Evolutionary conservation across 1,140 invertebrate species (phyloP), one percentile per base, ranked within the genome.

Genomic region (Alviniconcha marisindica): DNA sequence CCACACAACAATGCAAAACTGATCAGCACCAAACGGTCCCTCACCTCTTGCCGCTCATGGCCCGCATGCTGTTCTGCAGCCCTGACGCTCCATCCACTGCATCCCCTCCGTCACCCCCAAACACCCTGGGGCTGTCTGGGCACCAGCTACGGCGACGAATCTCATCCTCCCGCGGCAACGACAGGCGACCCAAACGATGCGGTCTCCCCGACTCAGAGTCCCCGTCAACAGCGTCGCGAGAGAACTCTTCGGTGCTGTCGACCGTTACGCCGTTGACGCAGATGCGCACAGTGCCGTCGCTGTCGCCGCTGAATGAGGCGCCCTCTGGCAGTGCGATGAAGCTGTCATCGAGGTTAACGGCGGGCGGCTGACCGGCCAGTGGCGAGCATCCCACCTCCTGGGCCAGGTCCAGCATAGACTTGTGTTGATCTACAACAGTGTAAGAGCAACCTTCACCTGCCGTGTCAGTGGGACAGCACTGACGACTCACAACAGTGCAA

Each of bases 181-280:
- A 38, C 44, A 76, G n/a, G 18, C 73, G 40, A 24, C 73, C 73
- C 28, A 42, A 48, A 24, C 71, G 63, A 18, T 60, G 51, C 36
- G 71, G 77, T 7, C 63, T 71, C 36, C 38, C 69, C 5, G 69
- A 18, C 69, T 36, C 69, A 21, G 24, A 33, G 36, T 36, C 28
- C 31, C 1, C 24, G 63, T 71, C 69, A n/a, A 33, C 36, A 0
- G 12, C 21, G 14, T 18, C 5, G 1, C 69, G 69, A 0, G 33
- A 21, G 14, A 71, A 38, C 73, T 90, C 89, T n/a, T 83, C 84
- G 36, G 87, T 85, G 78, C 88, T 90, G 69, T 90, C 90, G 14
- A 91, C 83, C 14, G 90, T 92, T 38, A 91, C 85, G 31, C 90
- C 91, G 80, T 92, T 91, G 54, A 92, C 86, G 83, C 90, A 90